phyloP scores from a whole-genome alignment of 2,888 invertebrate species.

The Athalia cordata region DNA sequence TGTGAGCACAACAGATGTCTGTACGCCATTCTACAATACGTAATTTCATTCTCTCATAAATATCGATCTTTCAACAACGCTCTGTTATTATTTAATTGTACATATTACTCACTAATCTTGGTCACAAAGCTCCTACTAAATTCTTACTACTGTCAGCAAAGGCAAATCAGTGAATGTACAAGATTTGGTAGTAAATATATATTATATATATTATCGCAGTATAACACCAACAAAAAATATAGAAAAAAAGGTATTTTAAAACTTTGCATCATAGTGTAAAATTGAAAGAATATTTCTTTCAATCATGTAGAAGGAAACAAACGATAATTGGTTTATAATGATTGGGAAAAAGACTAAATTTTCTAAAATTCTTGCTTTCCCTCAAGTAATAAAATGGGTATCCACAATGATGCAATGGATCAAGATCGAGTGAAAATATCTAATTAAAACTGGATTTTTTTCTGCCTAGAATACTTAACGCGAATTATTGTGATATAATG shows the following conservation, averaged over 20 bases:
- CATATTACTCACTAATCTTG: slow-evolving; percentile 42
- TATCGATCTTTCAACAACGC: slow-evolving; percentile 43
- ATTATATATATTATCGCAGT: neutral
- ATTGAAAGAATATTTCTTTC: neutral
- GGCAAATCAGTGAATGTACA: slow-evolving; percentile 46
- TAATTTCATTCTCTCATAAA: slow-evolving; percentile 43
- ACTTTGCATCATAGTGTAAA: neutral
- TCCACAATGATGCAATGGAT: neutral
- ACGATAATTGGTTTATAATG: slow-evolving; percentile 16
- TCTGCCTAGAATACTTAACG: neutral
- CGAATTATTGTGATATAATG: neutral
- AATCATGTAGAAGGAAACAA: neutral
- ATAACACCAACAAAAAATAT: slow-evolving; percentile 22
- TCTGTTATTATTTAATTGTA: slow-evolving; percentile 37
- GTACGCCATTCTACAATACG: slow-evolving; percentile 18
- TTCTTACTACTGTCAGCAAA: slow-evolving; percentile 36
- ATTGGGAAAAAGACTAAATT: slow-evolving; percentile 8
- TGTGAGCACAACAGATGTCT: slow-evolving; percentile 34
- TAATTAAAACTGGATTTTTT: neutral
- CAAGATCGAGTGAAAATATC: slow-evolving; percentile 1
- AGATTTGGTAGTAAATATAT: slow-evolving; percentile 30
- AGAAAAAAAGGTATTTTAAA: slow-evolving; percentile 5
- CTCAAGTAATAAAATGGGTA: neutral
- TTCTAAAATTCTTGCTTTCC: slow-evolving; percentile 10
- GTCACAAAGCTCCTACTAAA: slow-evolving; percentile 39